Percentiles rank a stretch among this genome's conserved stretches.
These are phyloP conservation scores for Tetanocera ferruginea DNA, from an alignment of 2,888 invertebrate genomes.

Conservation along the genomic window DNA sequence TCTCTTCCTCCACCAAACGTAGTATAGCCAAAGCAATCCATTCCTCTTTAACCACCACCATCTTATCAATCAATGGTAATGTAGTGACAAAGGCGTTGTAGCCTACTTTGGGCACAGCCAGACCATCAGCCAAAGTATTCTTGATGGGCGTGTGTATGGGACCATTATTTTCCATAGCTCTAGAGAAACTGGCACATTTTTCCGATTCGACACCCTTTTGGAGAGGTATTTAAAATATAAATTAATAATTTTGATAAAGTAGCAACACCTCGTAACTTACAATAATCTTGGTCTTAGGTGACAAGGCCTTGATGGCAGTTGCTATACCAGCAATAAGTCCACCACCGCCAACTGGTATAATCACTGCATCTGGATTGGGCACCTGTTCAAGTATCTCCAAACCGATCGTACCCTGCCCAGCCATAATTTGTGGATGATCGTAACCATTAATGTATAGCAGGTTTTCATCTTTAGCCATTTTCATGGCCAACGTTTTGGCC, in stretches of 20 bases:
- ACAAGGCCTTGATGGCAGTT: constrained; percentile 87
- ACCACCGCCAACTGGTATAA: constrained; percentile 92
- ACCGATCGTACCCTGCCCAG: constrained; percentile 95
- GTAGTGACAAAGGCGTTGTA: constrained; percentile 87
- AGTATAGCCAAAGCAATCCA: constrained; percentile 87
- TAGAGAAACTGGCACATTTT: constrained; percentile 87
- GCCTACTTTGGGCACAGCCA: constrained; percentile 90
- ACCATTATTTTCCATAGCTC: constrained; percentile 78
- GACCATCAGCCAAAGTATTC: constrained; percentile 88
- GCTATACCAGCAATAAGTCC: constrained; percentile 93
- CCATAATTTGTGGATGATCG: constrained; percentile 95
- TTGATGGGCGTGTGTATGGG: constrained; percentile 78
- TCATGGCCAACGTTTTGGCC: constrained; percentile 85
- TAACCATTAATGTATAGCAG: constrained; percentile 93
- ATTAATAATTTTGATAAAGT: background rate
- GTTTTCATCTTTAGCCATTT: constrained; percentile 78
- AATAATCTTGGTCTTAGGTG: constrained; percentile 86
- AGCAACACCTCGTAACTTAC: constrained; percentile 74
- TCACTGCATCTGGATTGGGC: constrained; percentile 86
- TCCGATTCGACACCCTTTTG: constrained; percentile 91
- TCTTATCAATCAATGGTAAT: constrained; percentile 80
- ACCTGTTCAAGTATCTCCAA: constrained; percentile 94
- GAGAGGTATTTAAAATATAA: background rate
- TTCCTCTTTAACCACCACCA: constrained; percentile 85
- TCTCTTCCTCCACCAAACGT: constrained; percentile 84